Conservation (phyloP, 1,140 invertebrate species). For the Leptinotarsa lineolata region DNA sequence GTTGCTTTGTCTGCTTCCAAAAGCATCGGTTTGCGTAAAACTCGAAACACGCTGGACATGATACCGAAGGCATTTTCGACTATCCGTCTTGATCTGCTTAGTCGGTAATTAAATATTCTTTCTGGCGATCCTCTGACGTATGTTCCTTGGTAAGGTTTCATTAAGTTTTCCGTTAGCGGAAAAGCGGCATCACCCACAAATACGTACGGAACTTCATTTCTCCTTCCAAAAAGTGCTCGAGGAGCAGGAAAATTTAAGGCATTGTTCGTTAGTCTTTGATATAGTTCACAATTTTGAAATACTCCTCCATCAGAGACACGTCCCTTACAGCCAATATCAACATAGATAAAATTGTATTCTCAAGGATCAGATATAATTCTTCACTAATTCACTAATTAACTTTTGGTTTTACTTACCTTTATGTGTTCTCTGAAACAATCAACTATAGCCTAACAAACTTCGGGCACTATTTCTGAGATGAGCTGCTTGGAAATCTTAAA, state of each 20-base stretch:
- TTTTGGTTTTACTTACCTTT: too few relatives aligned
- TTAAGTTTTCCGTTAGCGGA: constrained; percentile 53
- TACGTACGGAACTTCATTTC: constrained; percentile 32
- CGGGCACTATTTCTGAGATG: too few relatives aligned
- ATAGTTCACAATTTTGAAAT: constrained; percentile 36
- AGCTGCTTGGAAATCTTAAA: too few relatives aligned
- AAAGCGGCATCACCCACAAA: constrained; percentile 58
- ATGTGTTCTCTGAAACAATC: too few relatives aligned
- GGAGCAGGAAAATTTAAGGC: constrained; percentile 29
- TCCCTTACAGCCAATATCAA: constrained; percentile 34
- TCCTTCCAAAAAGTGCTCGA: constrained; percentile 24
- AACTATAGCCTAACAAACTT: too few relatives aligned
- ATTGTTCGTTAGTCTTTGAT: constrained; percentile 1
- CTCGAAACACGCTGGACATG: constrained; percentile 42
- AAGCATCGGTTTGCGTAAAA: constrained; percentile 27
- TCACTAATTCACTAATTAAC: too few relatives aligned
- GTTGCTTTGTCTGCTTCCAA: constrained; percentile 24
- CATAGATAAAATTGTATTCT: too few relatives aligned
- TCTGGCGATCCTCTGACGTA: constrained; percentile 41
- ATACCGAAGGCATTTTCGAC: constrained; percentile 58
- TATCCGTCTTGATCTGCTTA: constrained; percentile 50
- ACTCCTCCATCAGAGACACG: constrained; percentile 47
- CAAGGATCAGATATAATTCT: too few relatives aligned
- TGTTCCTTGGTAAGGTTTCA: constrained; percentile 58
- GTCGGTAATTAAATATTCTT: constrained; percentile 59